phyloP scores from a whole-genome alignment of 2,113 vertebrate species.

The Entosphenus tridentatus region DNA sequence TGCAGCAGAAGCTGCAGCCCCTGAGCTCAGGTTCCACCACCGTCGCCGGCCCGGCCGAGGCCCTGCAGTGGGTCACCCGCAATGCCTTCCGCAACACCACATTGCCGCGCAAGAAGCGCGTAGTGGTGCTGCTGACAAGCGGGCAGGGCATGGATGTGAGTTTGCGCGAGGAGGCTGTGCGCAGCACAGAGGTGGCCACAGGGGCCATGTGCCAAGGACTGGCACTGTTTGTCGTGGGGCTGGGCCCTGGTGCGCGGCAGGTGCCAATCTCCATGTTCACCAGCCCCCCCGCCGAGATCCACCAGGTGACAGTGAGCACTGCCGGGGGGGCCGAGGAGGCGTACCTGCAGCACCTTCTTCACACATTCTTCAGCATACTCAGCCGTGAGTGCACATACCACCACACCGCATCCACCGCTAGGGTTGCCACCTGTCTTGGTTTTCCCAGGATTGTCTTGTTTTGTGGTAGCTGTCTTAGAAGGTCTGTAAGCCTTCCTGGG shows the following conservation, averaged over 20 bases:
- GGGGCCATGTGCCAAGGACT: slow-evolving; percentile 42
- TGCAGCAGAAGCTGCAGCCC: slow-evolving; percentile 19
- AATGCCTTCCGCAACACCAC: slow-evolving; percentile 24
- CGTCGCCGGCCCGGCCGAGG: slow-evolving; percentile 19
- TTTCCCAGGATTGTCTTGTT: too few relatives aligned
- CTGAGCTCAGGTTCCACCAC: slow-evolving; percentile 20
- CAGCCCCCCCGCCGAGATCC: slow-evolving; percentile 32
- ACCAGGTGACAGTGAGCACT: slow-evolving; percentile 25
- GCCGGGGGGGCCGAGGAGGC: slow-evolving; percentile 19
- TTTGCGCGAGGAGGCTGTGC: slow-evolving; percentile 26
- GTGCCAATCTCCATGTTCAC: slow-evolving; percentile 26
- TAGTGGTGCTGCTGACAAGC: slow-evolving; percentile 18
- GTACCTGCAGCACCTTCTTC: slow-evolving; percentile 30
- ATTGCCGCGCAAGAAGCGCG: slow-evolving; percentile 19
- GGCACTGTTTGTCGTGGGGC: slow-evolving; percentile 31
- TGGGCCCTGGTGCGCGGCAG: slow-evolving; percentile 21
- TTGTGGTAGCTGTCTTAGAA: too few relatives aligned
- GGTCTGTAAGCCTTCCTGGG: too few relatives aligned
- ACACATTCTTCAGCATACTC: slow-evolving; percentile 36
- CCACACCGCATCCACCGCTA: too few relatives aligned
- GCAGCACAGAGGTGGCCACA: slow-evolving; percentile 19
- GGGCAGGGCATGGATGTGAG: slow-evolving; percentile 25
- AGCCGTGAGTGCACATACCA: slow-evolving; percentile 24
- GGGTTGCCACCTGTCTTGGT: too few relatives aligned
- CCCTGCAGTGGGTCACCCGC: slow-evolving; percentile 29